Evolutionary conservation across 2,113 vertebrate genomes (phyloP).

Genomic region (Beaufortia kweichowensis): DNA sequence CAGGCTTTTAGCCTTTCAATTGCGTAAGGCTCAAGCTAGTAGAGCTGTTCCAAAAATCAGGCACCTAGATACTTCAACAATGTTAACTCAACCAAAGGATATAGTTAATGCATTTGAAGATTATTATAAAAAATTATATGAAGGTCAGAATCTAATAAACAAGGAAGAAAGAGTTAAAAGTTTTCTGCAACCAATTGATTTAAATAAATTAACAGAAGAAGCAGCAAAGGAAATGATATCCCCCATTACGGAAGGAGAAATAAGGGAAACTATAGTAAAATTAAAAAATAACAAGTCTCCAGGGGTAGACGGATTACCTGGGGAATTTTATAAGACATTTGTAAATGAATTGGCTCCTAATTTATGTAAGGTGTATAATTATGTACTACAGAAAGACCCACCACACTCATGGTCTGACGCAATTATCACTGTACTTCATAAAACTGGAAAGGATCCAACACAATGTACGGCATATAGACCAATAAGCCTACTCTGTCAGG

Average conservation of each 20-base stretch:
- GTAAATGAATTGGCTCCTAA: not conserved
- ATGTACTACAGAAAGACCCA: not conserved
- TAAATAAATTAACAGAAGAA: constrained; percentile 8
- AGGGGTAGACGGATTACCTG: not conserved
- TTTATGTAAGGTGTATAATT: not conserved
- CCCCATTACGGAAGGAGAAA: not conserved
- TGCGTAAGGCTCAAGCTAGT: too few relatives aligned
- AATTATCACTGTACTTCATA: not conserved
- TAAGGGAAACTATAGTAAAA: not conserved
- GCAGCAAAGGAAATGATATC: not conserved
- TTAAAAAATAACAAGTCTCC: not conserved
- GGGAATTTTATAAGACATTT: not conserved
- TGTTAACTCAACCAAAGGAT: not conserved
- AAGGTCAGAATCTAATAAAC: not conserved
- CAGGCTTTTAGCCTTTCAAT: too few relatives aligned
- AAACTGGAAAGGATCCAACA: not conserved
- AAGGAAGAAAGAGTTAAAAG: not conserved
- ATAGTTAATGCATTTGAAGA: not conserved
- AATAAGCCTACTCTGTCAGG: not conserved
- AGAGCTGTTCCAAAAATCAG: too few relatives aligned
- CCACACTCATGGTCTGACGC: not conserved
- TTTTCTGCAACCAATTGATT: not conserved
- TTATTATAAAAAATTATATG: not conserved
- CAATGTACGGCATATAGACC: not conserved
- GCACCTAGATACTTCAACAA: too few relatives aligned